Percentiles rank a stretch among this genome's conserved stretches.
phyloP scores from a whole-genome alignment of 2,888 invertebrate genomes.

The Eledona agricola region DNA sequence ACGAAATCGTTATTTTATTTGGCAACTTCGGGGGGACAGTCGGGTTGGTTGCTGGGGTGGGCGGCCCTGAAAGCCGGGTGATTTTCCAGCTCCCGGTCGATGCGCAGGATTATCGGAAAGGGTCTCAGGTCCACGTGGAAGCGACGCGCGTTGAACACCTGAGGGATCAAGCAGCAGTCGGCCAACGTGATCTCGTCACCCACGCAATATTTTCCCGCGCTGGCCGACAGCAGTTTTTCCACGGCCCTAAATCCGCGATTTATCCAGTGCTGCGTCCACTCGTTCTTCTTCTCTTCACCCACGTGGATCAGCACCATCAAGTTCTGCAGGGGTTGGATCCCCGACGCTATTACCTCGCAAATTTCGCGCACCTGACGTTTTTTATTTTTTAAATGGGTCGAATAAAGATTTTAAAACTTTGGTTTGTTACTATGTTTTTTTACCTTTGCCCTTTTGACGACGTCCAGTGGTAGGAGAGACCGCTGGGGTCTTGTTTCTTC shows the following conservation, averaged over 20 bases:
- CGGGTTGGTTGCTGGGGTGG: conserved; percentile 92
- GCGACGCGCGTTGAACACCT: conserved; percentile 93
- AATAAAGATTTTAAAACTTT: conserved; percentile 1
- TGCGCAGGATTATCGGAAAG: conserved; percentile 88
- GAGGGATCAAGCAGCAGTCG: conserved; percentile 94
- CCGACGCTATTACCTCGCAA: conserved; percentile 90
- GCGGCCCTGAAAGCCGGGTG: conserved; percentile 92
- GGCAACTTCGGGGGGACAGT: conserved; percentile 80
- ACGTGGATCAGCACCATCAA: conserved; percentile 86
- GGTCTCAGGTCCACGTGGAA: conserved; percentile 91
- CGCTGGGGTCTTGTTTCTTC: conserved; percentile 91
- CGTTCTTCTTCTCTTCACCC: conserved; percentile 87
- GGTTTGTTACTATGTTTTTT: no score
- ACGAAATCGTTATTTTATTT: conserved; percentile 22
- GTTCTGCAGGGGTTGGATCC: conserved; percentile 97
- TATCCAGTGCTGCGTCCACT: conserved; percentile 96
- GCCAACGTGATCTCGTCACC: conserved; percentile 94
- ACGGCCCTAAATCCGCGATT: conserved; percentile 88
- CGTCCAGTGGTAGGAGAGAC: conserved; percentile 88
- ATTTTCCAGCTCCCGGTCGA: conserved; percentile 85
- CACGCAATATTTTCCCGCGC: conserved; percentile 91
- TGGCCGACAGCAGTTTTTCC: conserved; percentile 83
- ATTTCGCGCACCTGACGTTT: conserved; percentile 75
- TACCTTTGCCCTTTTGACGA: conserved; percentile 88
- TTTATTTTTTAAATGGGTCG: conserved; percentile 1